Base-by-base conservation (phyloP, 2,113 vertebrate genomes). In the Smithornis capensis region DNA sequence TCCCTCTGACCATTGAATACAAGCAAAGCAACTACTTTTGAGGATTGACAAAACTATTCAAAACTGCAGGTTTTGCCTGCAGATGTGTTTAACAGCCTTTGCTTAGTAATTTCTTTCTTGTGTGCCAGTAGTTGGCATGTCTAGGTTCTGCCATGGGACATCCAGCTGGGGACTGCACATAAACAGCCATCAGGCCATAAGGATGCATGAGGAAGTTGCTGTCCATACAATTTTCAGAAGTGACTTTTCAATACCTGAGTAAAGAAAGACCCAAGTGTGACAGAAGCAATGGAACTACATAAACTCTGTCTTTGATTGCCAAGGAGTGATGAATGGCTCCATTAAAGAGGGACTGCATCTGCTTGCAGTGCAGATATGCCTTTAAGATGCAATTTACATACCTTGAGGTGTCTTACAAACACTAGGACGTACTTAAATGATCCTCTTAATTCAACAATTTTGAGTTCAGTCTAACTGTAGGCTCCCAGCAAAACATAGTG, bases 81-180 rank as follows among this genome's bases (percentile, higher is more conserved):
- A 68, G 35, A 45, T 31, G 8, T 8, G 5, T 68, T 83, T 67
- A 90, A 31, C 24, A 67, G 35, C n/a, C 29, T 87, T 74, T 55
- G 42, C 18, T 75, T 37, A 47, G 47, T 25, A 81, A 70, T 45
- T 59, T 44, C 16, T 71, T 78, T n/a, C 28, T 7, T 0, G 2
- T 0, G 0, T 59, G 33, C 7, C 2, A 1, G 14, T 33, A 44
- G 25, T 25, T 80, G 33, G 12, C n/a, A 10, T 0, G 5, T 33
- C 38, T 63, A 13, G 7, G 24, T 71, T 42, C 42, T 12, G 8
- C 38, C 56, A 4, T 0, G 2, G 12, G 24, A 40, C 1, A 2
- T 14, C 29, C 37, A 59, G 45, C 33, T 12, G 1, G 44, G 53
- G 37, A 9, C 15, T 7, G 15, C 40, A 53, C 5, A 8, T 19